Conservation (phyloP, 2,888 invertebrate genomes). For the Eupeodes luniger region DNA sequence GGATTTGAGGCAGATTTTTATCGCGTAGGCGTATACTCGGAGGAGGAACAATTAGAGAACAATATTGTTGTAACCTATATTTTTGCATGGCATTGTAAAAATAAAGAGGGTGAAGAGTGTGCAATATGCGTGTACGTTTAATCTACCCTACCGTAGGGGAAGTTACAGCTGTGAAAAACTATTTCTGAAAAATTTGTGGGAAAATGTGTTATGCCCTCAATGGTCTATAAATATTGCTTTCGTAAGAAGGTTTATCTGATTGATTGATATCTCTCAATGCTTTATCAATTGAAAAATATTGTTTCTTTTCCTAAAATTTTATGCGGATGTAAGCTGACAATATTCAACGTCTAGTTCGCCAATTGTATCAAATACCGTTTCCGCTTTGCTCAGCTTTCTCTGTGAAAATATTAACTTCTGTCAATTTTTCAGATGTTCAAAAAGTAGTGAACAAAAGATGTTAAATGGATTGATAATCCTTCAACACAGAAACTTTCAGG, state of each 20-base stretch:
- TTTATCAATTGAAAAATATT: neutral
- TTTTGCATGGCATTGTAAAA: neutral
- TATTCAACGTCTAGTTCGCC: too few relatives aligned
- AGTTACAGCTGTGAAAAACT: conserved; percentile 1
- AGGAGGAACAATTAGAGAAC: conserved; percentile 19
- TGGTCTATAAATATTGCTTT: neutral
- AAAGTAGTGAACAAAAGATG: too few relatives aligned
- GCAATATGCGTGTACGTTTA: neutral
- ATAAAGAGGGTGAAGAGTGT: neutral
- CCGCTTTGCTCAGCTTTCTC: too few relatives aligned
- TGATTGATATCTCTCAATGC: neutral
- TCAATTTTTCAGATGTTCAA: too few relatives aligned
- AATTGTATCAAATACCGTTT: too few relatives aligned
- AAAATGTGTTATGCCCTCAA: conserved; percentile 7
- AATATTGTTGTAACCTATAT: conserved; percentile 8
- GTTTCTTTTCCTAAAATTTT: neutral
- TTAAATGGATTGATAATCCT: too few relatives aligned
- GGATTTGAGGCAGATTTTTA: conserved; percentile 24
- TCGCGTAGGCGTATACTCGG: conserved; percentile 20
- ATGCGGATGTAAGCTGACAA: neutral
- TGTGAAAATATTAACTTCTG: too few relatives aligned
- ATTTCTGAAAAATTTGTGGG: neutral
- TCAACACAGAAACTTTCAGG: too few relatives aligned
- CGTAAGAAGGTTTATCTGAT: neutral
- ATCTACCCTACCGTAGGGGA: neutral